A percentile compares a stretch with the other conserved stretches of the same genome.
Conservation (phyloP, 2,113 vertebrate genomes). For the Gallinago undulata region DNA sequence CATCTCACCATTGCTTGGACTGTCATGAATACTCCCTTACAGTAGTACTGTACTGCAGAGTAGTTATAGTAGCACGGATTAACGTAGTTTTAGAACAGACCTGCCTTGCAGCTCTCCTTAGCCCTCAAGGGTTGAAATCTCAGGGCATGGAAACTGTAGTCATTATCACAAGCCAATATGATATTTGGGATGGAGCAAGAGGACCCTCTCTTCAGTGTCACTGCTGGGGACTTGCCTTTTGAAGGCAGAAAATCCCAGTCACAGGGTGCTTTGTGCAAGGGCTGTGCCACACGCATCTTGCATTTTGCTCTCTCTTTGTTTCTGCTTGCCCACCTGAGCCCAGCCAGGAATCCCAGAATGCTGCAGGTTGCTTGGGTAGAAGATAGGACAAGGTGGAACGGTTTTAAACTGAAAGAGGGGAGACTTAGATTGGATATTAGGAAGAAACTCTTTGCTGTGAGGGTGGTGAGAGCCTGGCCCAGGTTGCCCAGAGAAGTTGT, state of each 20-base stretch:
- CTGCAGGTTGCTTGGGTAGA: background rate
- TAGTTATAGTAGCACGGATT: background rate
- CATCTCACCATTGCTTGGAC: background rate
- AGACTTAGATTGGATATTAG: no score
- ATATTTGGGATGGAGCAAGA: background rate
- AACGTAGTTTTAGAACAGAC: background rate
- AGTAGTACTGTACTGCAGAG: background rate
- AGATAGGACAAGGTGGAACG: background rate
- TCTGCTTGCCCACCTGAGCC: background rate
- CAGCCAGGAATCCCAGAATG: background rate
- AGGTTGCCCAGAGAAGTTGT: no score
- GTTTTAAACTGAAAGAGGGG: no score
- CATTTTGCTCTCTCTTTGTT: background rate
- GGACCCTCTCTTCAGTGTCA: rapidly evolving
- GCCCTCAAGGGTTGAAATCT: background rate
- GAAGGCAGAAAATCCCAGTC: background rate
- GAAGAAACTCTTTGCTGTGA: no score
- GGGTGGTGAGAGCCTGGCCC: no score
- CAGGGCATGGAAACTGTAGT: background rate
- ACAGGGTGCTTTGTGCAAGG: background rate
- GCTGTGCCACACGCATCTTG: rapidly evolving
- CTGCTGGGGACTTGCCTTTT: background rate
- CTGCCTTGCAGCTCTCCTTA: background rate
- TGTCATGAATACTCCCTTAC: background rate
- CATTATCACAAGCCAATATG: background rate